A percentile compares a stretch with the other conserved stretches of the same genome.
These are phyloP conservation scores for Dendroctonus ponderosae DNA, from an alignment of 1,140 invertebrate species.

Conservation along the genomic window DNA sequence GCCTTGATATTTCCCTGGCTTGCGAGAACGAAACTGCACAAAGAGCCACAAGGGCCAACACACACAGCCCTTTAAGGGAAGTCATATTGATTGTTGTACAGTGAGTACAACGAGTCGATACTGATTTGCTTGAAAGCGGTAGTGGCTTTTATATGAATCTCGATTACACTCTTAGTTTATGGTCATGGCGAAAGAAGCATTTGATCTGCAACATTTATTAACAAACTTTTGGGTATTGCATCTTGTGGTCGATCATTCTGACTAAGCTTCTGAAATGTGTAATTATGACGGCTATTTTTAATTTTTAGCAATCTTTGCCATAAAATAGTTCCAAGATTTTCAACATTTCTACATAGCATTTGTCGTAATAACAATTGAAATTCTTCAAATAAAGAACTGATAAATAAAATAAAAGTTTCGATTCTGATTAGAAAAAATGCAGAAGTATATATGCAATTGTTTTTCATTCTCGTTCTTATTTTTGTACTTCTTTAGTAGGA, in stretches of 20 bases:
- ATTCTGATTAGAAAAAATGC: too few species aligned
- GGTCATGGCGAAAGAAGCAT: slow-evolving; percentile 40
- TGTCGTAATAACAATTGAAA: too few species aligned
- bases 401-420: too few species aligned
- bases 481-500: too few species aligned
- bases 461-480: too few species aligned
- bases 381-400: too few species aligned
- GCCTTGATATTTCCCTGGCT: slow-evolving; percentile 43
- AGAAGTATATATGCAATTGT: too few species aligned
- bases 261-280: too few species aligned
- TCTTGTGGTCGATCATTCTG: slow-evolving; percentile 39
- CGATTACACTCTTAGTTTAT: slow-evolving; percentile 28
- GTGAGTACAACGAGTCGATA: slow-evolving; percentile 35
- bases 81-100: slow-evolving; percentile 39
- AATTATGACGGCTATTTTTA: too few species aligned
- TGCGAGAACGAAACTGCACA: slow-evolving; percentile 41
- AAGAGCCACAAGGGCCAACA: slow-evolving; percentile 41
- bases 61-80: slow-evolving; percentile 40
- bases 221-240: slow-evolving; percentile 45
- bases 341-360: too few species aligned
- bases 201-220: slow-evolving; percentile 42
- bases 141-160: slow-evolving; percentile 45
- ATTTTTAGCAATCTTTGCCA: too few species aligned
- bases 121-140: slow-evolving; percentile 38
- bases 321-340: too few species aligned